Evolutionary conservation across 2,797 vertebrate species (phyloP), one percentile per base, ranked within the genome.

Genomic region (Enteromius argenteus): DNA sequence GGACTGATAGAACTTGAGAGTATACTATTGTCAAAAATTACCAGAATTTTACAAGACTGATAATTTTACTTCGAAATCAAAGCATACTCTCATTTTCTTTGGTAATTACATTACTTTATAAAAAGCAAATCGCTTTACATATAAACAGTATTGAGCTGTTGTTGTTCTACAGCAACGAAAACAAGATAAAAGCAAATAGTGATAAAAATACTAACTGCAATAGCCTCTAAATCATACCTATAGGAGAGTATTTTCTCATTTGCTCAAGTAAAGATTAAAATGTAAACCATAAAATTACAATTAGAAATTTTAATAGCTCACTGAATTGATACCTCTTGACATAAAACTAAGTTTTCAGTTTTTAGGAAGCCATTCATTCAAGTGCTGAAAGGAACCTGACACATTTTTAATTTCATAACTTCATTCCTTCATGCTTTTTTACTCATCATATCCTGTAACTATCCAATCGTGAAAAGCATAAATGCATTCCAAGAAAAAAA

Each of bases 351-450:
- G 35, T 10, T 10, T 13, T 42, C 4, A 3, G 14, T 42, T 39
- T 60, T 60, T 17, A 76, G 8, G 6, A 5, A 60, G 14, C 53
- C 35, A 77, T 60, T 66, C 35, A 60, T 42, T 42, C 53, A 77
- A 60, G n/a, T 60, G 53, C n/a, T 60, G n/a, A 27, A 42, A 58
- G 53, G n/a, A 77, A 60, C 4, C 23, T 27, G 74, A 19, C 74
- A 27, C 14, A 27, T 77, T 77, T 77, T 60, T 27, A 17, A 76
- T 60, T 60, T 42, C 13, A 58, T 58, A 39, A 75, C 51, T 58
- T 58, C 21, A 42, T 76, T 76, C 53, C 21, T 17, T 60, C 32
- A 60, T 76, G 74, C 1, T 44, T 64, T 37, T 53, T 56, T 58
- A 62, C 17, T 79, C 58, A 78, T 62, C 37, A 64, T 75, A 21